Conservation (phyloP, 2,797 vertebrate genomes). For the Harpagifer antarcticus region DNA sequence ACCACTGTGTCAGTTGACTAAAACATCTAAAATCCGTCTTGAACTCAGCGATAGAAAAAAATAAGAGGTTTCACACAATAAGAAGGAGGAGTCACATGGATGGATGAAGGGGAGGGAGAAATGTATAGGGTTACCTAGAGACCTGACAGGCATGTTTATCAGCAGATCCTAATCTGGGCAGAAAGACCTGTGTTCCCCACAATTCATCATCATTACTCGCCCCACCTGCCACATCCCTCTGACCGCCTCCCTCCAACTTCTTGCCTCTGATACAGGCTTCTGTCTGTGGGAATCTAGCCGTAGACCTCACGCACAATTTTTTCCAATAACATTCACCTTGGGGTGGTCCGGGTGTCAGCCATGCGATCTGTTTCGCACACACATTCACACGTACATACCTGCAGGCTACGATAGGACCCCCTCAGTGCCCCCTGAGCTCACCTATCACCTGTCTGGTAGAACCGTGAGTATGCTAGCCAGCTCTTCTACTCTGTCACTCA, state of each 20-base stretch:
- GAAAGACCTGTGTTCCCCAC: slow-evolving; percentile 69
- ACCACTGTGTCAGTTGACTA: background rate
- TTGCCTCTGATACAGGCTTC: slow-evolving; percentile 28
- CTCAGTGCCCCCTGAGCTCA: slow-evolving; percentile 34
- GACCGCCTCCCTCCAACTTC: slow-evolving; percentile 36
- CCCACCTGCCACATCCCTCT: slow-evolving; percentile 63
- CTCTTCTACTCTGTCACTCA: slow-evolving; percentile 69
- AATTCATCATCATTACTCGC: slow-evolving; percentile 80
- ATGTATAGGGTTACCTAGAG: slow-evolving; percentile 76
- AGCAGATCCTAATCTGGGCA: slow-evolving; percentile 85
- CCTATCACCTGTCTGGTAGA: slow-evolving; percentile 72
- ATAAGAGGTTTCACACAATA: slow-evolving; percentile 18
- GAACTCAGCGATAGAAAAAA: slow-evolving; percentile 12
- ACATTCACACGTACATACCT: slow-evolving; percentile 69
- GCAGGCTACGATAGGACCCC: slow-evolving; percentile 55
- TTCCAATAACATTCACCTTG: slow-evolving; percentile 41
- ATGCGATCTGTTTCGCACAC: slow-evolving; percentile 70
- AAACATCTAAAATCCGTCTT: slow-evolving; percentile 7
- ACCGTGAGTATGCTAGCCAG: slow-evolving; percentile 50
- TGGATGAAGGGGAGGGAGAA: slow-evolving; percentile 39
- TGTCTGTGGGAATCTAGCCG: slow-evolving; percentile 43
- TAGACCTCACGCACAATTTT: slow-evolving; percentile 26
- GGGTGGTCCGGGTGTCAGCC: slow-evolving; percentile 68
- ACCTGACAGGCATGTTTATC: slow-evolving; percentile 81
- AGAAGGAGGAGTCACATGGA: slow-evolving; percentile 35